A percentile compares a stretch with the other conserved stretches of the same genome.
Evolutionary conservation across 2,888 invertebrate genomes (phyloP).

Genomic region (Ditylenchus weischeri): DNA sequence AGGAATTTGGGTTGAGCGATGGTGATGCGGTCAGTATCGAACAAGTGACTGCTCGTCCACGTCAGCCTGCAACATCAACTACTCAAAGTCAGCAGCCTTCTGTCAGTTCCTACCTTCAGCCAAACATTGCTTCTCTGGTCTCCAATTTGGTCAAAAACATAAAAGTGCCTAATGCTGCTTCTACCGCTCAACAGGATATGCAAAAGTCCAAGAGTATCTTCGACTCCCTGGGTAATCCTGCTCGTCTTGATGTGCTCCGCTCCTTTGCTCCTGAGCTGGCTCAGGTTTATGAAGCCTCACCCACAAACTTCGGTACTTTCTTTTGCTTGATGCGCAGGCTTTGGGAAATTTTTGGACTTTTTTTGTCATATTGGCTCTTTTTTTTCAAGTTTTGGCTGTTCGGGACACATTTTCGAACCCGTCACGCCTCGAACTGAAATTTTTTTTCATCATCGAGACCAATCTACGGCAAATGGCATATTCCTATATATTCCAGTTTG

Average conservation of each 20-base stretch:
- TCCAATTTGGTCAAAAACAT: constrained; percentile 26
- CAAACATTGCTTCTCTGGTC: constrained; percentile 13
- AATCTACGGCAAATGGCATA: neutral
- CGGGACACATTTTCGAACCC: no score
- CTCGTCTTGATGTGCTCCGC: constrained; percentile 16
- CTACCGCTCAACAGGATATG: neutral
- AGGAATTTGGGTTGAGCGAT: constrained; percentile 21
- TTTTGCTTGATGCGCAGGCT: neutral
- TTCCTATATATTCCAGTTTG: neutral
- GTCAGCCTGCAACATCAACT: neutral
- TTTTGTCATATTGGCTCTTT: no score
- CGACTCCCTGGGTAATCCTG: constrained; percentile 10
- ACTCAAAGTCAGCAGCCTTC: neutral
- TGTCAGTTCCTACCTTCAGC: neutral
- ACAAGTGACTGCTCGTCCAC: neutral
- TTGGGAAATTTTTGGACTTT: neutral
- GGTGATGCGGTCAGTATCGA: constrained; percentile 22
- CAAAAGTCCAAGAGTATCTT: constrained; percentile 13
- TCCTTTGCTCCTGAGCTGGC: constrained; percentile 20
- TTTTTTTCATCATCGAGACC: constrained; percentile 7
- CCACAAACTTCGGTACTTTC: constrained; percentile 35
- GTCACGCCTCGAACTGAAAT: no score
- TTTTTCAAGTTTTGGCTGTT: no score
- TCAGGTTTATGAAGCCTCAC: constrained; percentile 30
- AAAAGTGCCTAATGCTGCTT: constrained; percentile 18